A percentile compares a stretch with the other conserved stretches of the same genome.
Evolutionary conservation across 1,140 invertebrate genomes (phyloP).

Genomic region (Neodiprion pinetum): DNA sequence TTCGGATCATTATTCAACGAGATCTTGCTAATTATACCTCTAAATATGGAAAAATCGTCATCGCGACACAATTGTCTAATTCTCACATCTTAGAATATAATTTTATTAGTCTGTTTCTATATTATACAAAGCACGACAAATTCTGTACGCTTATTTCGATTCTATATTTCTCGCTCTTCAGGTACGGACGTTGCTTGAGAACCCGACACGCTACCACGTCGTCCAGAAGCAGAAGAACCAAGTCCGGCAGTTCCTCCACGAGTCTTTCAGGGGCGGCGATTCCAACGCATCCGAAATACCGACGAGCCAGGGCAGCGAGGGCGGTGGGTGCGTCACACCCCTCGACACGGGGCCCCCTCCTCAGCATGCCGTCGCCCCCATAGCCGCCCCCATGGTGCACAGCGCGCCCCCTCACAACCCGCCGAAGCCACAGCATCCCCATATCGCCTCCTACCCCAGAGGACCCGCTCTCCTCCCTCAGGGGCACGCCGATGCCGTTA

Average conservation of each 20-base stretch:
- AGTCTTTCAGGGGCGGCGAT: conserved; percentile 66
- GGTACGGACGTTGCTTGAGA: conserved; percentile 86
- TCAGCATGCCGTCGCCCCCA: not conserved
- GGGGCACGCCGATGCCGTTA: conserved; percentile 53
- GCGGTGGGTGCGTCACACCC: conserved; percentile 13
- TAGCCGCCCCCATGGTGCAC: conserved; percentile 45
- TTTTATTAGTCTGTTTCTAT: not conserved
- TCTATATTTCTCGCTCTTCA: conserved; percentile 38
- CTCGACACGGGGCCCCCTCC: conserved; percentile 20
- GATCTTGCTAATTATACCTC: too few relatives aligned
- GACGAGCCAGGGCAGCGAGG: conserved; percentile 21
- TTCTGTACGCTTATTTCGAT: conserved; percentile 20
- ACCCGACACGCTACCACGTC: conserved; percentile 91
- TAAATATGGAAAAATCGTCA: too few relatives aligned
- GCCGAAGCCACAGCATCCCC: conserved; percentile 49
- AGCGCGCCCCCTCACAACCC: conserved; percentile 52
- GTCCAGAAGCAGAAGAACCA: conserved; percentile 89
- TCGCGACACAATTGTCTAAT: not conserved
- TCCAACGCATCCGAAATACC: conserved; percentile 12
- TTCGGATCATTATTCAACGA: too few relatives aligned
- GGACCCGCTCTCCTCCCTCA: conserved; percentile 35
- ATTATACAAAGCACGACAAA: not conserved
- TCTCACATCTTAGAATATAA: conserved; percentile 2
- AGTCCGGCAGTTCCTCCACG: conserved; percentile 84
- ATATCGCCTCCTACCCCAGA: conserved; percentile 55